A percentile compares a stretch with the other conserved stretches of the same genome.
These are phyloP conservation scores for Phorcus lineatus DNA, from an alignment of 2,888 invertebrate genomes.

Conservation along the genomic window DNA sequence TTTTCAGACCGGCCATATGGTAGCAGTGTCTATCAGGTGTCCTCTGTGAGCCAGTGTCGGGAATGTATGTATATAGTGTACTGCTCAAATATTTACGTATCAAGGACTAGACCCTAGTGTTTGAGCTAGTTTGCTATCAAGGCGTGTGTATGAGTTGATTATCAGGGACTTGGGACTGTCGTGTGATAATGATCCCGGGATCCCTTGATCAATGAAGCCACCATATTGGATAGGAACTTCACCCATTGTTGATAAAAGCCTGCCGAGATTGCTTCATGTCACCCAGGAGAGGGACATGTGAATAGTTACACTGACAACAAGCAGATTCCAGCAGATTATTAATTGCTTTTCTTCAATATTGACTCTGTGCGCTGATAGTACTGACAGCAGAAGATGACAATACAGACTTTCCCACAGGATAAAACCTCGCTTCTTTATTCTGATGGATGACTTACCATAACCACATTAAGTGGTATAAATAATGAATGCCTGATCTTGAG, in stretches of 20 bases:
- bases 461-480: not conserved
- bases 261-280: too few species aligned
- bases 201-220: not conserved
- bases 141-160: not conserved
- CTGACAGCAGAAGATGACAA: not conserved
- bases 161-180: not conserved
- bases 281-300: too few species aligned
- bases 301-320: not conserved
- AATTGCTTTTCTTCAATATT: not conserved
- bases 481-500: not conserved
- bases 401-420: not conserved
- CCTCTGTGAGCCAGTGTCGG: too few species aligned
- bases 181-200: not conserved
- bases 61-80: not conserved
- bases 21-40: too few species aligned
- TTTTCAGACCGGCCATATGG: too few species aligned
- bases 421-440: too few species aligned
- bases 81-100: not conserved
- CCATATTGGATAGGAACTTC: conserved; percentile 1
- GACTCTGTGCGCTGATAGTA: not conserved
- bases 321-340: not conserved
- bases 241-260: not conserved
- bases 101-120: not conserved
- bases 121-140: not conserved
- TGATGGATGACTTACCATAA: not conserved